These are phyloP conservation scores for Coranthus polyacanthus DNA, from an alignment of 2,797 vertebrate species.

Conservation along the genomic window DNA sequence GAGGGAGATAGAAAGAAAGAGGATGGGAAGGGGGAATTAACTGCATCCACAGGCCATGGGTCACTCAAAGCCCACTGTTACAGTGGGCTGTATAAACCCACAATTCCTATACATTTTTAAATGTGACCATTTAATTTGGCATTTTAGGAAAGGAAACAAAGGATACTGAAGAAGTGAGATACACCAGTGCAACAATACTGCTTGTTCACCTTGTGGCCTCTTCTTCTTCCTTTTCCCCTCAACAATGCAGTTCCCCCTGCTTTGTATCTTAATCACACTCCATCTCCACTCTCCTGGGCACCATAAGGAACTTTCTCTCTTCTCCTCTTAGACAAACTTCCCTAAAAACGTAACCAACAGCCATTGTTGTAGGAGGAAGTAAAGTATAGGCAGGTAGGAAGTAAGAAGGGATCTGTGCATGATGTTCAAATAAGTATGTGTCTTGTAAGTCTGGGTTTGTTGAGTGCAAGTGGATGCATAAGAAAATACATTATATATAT, in stretches of 20 bases:
- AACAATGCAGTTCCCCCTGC: conserved; percentile 64
- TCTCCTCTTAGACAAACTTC: conserved; percentile 80
- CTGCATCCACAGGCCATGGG: conserved; percentile 73
- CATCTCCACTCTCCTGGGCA: conserved; percentile 65
- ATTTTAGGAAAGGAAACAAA: conserved; percentile 35
- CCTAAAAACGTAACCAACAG: conserved; percentile 71
- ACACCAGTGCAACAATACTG: conserved; percentile 35
- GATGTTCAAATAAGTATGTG: conserved; percentile 26
- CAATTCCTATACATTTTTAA: conserved; percentile 1
- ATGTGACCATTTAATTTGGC: conserved; percentile 14
- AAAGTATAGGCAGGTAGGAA: conserved; percentile 67
- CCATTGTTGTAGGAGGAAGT: conserved; percentile 77
- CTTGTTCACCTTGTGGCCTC: conserved; percentile 53
- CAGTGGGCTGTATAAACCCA: conserved; percentile 7
- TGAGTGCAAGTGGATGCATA: background rate
- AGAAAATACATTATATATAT: background rate
- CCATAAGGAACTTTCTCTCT: conserved; percentile 82
- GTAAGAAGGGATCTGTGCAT: conserved; percentile 54
- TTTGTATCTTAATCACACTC: conserved; percentile 72
- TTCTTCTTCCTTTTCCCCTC: conserved; percentile 71
- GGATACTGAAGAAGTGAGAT: conserved; percentile 23
- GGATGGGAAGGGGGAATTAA: conserved; percentile 69
- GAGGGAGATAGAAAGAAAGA: conserved; percentile 64
- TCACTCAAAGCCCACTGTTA: conserved; percentile 57
- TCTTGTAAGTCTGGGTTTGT: conserved; percentile 15